Evolutionary conservation across 2,888 invertebrate genomes (phyloP), one percentile per base, ranked within the genome.

Genomic region (Cetonia aurata): DNA sequence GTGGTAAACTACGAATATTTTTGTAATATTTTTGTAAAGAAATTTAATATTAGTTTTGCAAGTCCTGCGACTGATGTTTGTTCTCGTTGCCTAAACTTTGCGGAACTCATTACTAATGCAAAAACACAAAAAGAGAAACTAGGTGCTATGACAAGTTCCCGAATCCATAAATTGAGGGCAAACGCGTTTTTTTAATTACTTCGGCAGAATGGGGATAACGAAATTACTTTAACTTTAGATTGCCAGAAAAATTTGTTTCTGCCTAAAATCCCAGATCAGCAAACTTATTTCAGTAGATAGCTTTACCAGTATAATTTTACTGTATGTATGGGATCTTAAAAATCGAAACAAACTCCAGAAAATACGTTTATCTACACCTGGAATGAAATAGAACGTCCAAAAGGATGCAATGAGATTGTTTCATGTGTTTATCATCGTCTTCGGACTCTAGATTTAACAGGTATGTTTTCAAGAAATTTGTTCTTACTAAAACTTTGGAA

Each of bases 221-320:
- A 72, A 37, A 1, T 76, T 12, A 78, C 70, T 44, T 53, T 82
- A 19, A 74, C 73, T 3, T 80, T 77, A 75, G 81, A 82, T 67
- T 82, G 78, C 46, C 78, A 81, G 71, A 82, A 82, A 76, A 82
- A 81, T 73, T 70, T 77, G 33, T 69, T 72, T 9, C 66, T 82
- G 19, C 81, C 80, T 4, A 79, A 78, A 65, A 71, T 81, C 15
- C 80, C 81, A 0, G 81, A 82, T 69, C 81, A 82, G 72, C 65
- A 76, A 9, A 74, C 78, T 0, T 83, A 83, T 60, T 83, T 80
- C 74, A 73, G 74, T 31, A 74, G 80, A 8, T 82, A 83, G 70
- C 57, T 82, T n/a, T 81, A 81, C 70, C 56, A 73, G 9, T 81
- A 80, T 67, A 83, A 83, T 72, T 79, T 81, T 37, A 80, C 81